Evolutionary conservation across 2,113 vertebrate species (phyloP).

Genomic region (Callopanchax toddi): DNA sequence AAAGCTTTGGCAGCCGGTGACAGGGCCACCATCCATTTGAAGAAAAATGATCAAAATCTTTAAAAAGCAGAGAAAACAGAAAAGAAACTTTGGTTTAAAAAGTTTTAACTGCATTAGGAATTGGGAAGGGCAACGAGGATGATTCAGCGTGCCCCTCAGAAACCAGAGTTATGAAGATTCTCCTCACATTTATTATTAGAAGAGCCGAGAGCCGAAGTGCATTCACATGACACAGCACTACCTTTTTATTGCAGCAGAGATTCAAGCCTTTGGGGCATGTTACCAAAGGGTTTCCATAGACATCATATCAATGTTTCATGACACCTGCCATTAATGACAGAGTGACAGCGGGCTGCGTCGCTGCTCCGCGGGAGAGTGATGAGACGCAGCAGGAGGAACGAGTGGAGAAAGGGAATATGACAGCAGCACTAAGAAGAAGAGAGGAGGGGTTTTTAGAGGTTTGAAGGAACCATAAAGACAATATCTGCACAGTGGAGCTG

Average conservation of each 20-base stretch:
- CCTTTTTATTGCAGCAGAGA: constrained; percentile 34
- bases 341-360: constrained; percentile 49
- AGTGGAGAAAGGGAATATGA: constrained; percentile 12
- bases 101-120: constrained; percentile 40
- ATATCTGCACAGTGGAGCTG: not conserved
- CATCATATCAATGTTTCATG: constrained; percentile 66
- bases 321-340: constrained; percentile 63
- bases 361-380: constrained; percentile 43
- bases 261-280: constrained; percentile 27
- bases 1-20: constrained; percentile 47
- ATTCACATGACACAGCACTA: constrained; percentile 13
- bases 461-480: constrained; percentile 8
- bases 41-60: constrained; percentile 51
- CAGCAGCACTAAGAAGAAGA: constrained; percentile 1
- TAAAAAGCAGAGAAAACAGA: constrained; percentile 26
- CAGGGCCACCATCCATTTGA: constrained; percentile 50
- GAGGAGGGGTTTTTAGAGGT: not conserved
- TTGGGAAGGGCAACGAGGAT: not conserved
- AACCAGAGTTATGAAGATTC: constrained; percentile 33
- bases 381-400: constrained; percentile 56
- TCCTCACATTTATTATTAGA: constrained; percentile 47
- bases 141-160: too few species aligned
- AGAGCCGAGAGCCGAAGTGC: constrained; percentile 26
- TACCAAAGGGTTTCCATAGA: constrained; percentile 36
- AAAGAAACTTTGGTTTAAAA: constrained; percentile 43